Evolutionary conservation across 2,888 invertebrate genomes (phyloP), one percentile per base, ranked within the genome.

Genomic region (Drosophila macrospina): DNA sequence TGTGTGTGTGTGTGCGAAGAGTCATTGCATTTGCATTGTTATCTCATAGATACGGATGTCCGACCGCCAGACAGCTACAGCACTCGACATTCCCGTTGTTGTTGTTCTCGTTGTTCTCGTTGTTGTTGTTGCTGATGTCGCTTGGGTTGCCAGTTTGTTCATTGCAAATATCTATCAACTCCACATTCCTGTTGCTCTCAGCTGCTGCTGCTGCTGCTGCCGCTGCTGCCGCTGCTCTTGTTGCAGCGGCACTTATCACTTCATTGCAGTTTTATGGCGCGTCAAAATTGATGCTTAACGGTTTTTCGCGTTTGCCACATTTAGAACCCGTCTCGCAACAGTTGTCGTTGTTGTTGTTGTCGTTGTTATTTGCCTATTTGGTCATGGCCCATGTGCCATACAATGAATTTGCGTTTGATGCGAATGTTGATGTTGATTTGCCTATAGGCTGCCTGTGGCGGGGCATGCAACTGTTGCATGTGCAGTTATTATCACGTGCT

Each of bases 251-350:
- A 86, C 86, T 87, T 88, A 88, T 88, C 87, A 88, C 87, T 88
- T 88, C 87, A 88, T 88, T 88, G 87, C 87, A 88, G 82, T 87
- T 87, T 85, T 86, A 87, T 87, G 86, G 84, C 77, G 86, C 86
- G 84, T 84, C 88, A 79, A 85, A 86, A 81, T 81, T 81, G 88
- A 85, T 82, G 86, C 86, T 79, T 83, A 83, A 84, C 85, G 84
- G 83, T 80, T 84, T 84, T 84, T 83, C 85, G 83, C 85, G 80
- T 80, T 85, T 63, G 78, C 78, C 78, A 77, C 83, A 85, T 83
- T 85, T 83, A 74, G 80, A 78, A 74, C 74, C 68, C 74, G 65
- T 64, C 50, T 61, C 44, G 41, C 60, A 57, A 52, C 64, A 41
- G 39, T 64, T 45, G 45, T 44, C 26, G 42, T 44, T 44, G 44